Base-by-base conservation (phyloP, 2,113 vertebrate species). In the Lepisosteus oculatus region DNA sequence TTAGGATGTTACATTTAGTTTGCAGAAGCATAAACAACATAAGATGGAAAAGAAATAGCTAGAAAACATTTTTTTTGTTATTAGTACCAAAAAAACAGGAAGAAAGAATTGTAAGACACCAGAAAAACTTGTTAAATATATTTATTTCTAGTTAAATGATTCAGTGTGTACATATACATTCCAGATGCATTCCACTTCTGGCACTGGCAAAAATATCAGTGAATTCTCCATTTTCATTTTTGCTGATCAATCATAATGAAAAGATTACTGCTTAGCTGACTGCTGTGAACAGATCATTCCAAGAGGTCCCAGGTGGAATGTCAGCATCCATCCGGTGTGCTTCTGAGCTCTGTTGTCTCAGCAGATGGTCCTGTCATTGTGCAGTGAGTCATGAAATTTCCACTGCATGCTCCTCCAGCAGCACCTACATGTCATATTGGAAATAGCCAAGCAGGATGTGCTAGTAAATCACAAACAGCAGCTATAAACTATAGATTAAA, bases 371-470 rank as follows among this genome's bases (percentile, higher is more conserved):
- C 29, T 81, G 69, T 76, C 79, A 77, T 44, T 78, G 61, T 77
- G 67, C 61, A 80, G 67, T 68, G 76, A 85, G 79, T 85, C 67
- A 71, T 72, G 67, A 84, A 76, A 80, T 85, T 82, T 81, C 4
- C 44, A 65, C 4, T 8, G 45, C 71, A 8, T 0, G 1, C 42
- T 65, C 14, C 57, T 75, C 77, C 68, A 76, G 3, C 6, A 82
- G 1, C 2, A 74, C 1, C 61, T 8, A 73, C 12, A 70, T 45
- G 61, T 77, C 76, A 73, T 61, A 80, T 69, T 56, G 82, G 66
- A 63, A 67, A 72, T 74, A 62, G 73, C 0, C 79, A 56, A n/a
- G 74, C 76, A 73, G 73, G 6, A 79, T 70, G 17, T 17, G 59
- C n/a, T 42, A 76, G 69, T 77, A 65, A 79, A 65, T 70, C 29